Evolutionary conservation across 2,888 invertebrate species (phyloP).

Genomic region (Protophormia terraenovae): DNA sequence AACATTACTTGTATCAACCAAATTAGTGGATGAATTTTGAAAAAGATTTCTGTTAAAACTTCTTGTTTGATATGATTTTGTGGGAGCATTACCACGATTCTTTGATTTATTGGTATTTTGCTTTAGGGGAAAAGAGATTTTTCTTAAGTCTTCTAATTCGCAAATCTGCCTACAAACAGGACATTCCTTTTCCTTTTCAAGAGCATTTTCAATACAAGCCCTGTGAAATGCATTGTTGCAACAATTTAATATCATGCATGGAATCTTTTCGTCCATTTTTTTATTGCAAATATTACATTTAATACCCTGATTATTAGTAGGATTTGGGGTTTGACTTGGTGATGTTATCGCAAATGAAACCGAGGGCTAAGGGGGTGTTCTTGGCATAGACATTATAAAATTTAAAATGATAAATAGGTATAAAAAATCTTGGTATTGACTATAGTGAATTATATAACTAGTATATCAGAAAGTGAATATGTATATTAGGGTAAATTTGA

Average conservation of each 20-base stretch:
- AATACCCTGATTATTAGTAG: neutral
- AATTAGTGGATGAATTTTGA: neutral
- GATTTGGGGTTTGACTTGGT: neutral
- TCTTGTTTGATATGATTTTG: neutral
- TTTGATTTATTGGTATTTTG: neutral
- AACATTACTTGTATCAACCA: neutral
- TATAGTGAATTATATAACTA: neutral
- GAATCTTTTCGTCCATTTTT: neutral
- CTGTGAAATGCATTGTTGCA: conserved; percentile 1
- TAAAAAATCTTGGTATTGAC: neutral
- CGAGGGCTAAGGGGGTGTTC: neutral
- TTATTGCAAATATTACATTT: neutral
- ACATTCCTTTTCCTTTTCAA: neutral
- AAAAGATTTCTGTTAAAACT: conserved; percentile 4
- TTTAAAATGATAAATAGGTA: neutral
- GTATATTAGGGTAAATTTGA: too few species aligned
- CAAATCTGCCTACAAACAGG: conserved; percentile 3
- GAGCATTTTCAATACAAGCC: conserved; percentile 1
- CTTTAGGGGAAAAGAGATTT: neutral
- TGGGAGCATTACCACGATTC: neutral
- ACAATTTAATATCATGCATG: neutral
- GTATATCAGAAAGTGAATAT: neutral
- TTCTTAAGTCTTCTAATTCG: neutral
- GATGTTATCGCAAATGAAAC: neutral
- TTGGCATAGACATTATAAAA: neutral